Evolutionary conservation across 1,140 invertebrate species (phyloP).

Genomic region (Megalopta genalis): DNA sequence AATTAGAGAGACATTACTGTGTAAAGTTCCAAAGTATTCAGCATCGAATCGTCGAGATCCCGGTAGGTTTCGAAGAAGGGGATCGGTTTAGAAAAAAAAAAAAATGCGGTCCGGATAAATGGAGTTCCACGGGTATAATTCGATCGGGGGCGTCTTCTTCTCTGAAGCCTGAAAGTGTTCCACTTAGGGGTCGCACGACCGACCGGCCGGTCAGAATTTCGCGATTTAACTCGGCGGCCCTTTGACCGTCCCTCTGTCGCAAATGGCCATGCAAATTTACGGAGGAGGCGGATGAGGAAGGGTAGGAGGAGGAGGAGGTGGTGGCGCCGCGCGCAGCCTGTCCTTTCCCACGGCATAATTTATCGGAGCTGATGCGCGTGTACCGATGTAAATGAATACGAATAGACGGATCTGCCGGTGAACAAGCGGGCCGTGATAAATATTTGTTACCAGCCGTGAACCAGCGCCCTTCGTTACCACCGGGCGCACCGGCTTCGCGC

Average conservation of each 20-base stretch:
- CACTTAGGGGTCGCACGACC: neutral
- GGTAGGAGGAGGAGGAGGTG: neutral
- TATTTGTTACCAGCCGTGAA: neutral
- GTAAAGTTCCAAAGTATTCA: too few relatives aligned
- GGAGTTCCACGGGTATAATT: neutral
- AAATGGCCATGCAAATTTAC: constrained; percentile 17
- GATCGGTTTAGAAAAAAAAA: too few relatives aligned
- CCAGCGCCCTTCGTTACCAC: too few relatives aligned
- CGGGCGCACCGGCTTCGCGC: too few relatives aligned
- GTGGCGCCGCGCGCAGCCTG: neutral
- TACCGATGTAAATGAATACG: constrained; percentile 17
- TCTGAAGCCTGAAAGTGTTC: neutral
- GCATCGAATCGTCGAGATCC: too few relatives aligned
- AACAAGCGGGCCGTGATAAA: constrained; percentile 3
- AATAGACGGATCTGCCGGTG: constrained; percentile 21
- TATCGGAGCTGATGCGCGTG: constrained; percentile 21
- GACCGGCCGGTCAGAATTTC: neutral
- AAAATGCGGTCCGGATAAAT: too few relatives aligned
- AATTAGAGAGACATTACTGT: too few relatives aligned
- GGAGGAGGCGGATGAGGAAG: too few relatives aligned
- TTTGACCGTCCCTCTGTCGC: neutral
- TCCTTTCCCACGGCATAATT: constrained; percentile 33
- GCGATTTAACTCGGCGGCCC: neutral
- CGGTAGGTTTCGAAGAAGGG: too few relatives aligned
- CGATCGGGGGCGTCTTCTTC: neutral